Conservation (phyloP, 2,113 vertebrate species). For the Solea solea region DNA sequence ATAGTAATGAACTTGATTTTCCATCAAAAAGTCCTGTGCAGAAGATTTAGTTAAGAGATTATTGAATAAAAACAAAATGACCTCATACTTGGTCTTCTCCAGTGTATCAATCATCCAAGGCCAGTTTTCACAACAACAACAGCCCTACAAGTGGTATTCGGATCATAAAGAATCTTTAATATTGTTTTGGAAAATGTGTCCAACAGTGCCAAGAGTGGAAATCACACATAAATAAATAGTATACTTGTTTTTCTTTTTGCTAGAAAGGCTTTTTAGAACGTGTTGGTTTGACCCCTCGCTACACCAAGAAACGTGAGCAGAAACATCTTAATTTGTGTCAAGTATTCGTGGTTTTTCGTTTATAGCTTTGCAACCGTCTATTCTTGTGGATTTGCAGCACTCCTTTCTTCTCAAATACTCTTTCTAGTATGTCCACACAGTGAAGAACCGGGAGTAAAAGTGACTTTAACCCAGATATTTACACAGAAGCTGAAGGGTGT, state of each 20-base stretch:
- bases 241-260: conserved; percentile 16
- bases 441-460: conserved; percentile 31
- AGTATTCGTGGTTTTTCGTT: conserved; percentile 22
- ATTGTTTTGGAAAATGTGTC: conserved; percentile 53
- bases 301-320: conserved; percentile 7
- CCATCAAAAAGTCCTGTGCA: conserved; percentile 10
- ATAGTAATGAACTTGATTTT: conserved; percentile 36
- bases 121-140: background rate
- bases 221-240: conserved; percentile 60
- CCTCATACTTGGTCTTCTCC: conserved; percentile 48
- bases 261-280: conserved; percentile 9
- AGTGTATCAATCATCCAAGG: conserved; percentile 59
- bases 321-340: conserved; percentile 32
- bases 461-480: conserved; percentile 16
- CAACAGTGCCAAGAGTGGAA: conserved; percentile 47
- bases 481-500: background rate
- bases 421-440: background rate
- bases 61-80: conserved; percentile 30
- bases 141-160: conserved; percentile 35
- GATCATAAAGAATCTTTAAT: conserved; percentile 41
- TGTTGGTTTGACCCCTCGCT: background rate
- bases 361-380: conserved; percentile 66
- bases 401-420: conserved; percentile 52
- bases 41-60: conserved; percentile 24
- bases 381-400: conserved; percentile 42